Percentiles rank a stretch among this genome's conserved stretches.
Conservation (phyloP, 2,113 vertebrate genomes). For the Pollachius pollachius region DNA sequence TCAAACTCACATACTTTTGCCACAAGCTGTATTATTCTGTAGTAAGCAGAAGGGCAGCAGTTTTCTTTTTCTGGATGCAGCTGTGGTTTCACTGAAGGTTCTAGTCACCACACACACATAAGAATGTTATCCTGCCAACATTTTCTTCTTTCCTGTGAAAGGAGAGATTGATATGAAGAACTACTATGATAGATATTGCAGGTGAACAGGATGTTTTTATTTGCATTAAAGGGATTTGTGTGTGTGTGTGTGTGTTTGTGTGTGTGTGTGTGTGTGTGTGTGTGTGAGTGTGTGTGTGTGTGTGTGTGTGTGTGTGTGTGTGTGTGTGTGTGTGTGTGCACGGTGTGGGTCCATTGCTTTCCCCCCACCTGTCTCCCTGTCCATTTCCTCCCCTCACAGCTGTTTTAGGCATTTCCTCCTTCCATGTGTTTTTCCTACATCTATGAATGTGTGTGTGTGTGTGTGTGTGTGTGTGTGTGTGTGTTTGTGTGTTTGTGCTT, state of each 20-base stretch:
- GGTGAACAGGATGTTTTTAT: too few species aligned
- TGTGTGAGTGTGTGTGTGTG: constrained; percentile 5
- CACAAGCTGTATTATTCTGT: constrained; percentile 31
- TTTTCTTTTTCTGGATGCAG: not conserved
- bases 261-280: constrained; percentile 3
- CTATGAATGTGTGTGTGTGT: constrained; percentile 1
- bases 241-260: not conserved
- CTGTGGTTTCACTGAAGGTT: constrained; percentile 12
- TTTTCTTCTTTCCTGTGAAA: too few species aligned
- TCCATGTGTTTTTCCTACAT: constrained; percentile 22
- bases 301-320: not conserved
- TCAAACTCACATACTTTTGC: not conserved
- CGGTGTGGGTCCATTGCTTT: not conserved
- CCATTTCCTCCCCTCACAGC: constrained; percentile 50
- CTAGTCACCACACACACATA: constrained; percentile 10
- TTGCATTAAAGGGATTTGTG: not conserved
- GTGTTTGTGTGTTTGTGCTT: not conserved
- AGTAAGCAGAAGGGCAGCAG: constrained; percentile 25
- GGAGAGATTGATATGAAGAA: too few species aligned
- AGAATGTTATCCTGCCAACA: too few species aligned
- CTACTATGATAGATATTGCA: too few species aligned
- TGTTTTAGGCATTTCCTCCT: constrained; percentile 66
- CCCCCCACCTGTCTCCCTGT: constrained; percentile 25
- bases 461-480: not conserved
- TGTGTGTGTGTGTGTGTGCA: constrained; percentile 23